Evolutionary conservation across 2,888 invertebrate species (phyloP).

Genomic region (Platycheirus albimanus): DNA sequence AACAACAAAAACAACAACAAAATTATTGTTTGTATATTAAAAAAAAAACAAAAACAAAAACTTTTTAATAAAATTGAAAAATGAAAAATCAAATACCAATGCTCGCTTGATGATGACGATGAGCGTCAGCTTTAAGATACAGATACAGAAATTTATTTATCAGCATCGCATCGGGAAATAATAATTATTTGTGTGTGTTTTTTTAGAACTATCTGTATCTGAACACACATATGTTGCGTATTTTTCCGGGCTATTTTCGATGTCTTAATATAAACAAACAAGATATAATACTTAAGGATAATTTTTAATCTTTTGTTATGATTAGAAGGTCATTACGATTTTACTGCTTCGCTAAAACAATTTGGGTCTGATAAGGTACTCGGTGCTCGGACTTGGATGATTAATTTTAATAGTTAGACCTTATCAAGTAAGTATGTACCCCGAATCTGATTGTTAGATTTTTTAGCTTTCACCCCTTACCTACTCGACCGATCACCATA

Average conservation of each 20-base stretch:
- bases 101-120: conserved; percentile 45
- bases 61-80: conserved; percentile 46
- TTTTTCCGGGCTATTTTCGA: conserved; percentile 66
- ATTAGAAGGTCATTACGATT: conserved; percentile 39
- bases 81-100: conserved; percentile 54
- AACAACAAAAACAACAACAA: conserved; percentile 37
- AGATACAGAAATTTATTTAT: conserved; percentile 31
- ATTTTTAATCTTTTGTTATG: conserved; percentile 50
- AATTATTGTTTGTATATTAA: conserved; percentile 57
- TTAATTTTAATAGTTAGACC: too few relatives aligned
- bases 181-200: conserved; percentile 24
- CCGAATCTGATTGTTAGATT: too few relatives aligned
- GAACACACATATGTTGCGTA: conserved; percentile 71
- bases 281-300: conserved; percentile 45
- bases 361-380: not conserved
- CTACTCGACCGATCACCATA: too few relatives aligned
- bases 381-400: too few relatives aligned
- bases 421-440: too few relatives aligned
- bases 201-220: conserved; percentile 44
- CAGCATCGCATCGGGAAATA: conserved; percentile 43
- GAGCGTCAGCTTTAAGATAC: conserved; percentile 29
- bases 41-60: too few relatives aligned
- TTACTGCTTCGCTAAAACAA: conserved; percentile 3
- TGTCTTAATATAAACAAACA: conserved; percentile 69
- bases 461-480: too few relatives aligned